Percentiles rank a stretch among this genome's conserved stretches.
Evolutionary conservation across 2,797 vertebrate species (phyloP).

Genomic region (Danio albolineatus): DNA sequence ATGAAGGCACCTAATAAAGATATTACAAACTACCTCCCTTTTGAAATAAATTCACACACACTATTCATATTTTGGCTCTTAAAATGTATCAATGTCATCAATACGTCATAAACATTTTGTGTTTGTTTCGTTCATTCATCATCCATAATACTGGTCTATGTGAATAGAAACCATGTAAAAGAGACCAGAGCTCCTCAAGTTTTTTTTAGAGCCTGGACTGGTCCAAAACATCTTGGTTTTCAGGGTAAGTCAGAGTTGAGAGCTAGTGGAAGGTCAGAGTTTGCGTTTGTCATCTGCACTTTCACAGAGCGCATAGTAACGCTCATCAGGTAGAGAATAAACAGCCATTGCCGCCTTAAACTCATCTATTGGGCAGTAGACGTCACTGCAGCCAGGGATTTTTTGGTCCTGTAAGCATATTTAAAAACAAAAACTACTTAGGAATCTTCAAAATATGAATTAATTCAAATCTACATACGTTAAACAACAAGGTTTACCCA

Average conservation of each 20-base stretch:
- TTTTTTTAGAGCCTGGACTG: neutral
- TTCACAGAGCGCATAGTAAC: constrained; percentile 82
- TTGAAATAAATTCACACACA: constrained; percentile 5
- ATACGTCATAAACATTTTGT: neutral
- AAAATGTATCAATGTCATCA: neutral
- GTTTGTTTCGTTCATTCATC: neutral
- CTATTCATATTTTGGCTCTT: neutral
- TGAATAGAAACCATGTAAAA: constrained; percentile 10
- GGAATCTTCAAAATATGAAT: neutral
- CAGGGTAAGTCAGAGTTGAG: constrained; percentile 14
- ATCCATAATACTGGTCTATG: neutral
- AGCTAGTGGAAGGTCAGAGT: constrained; percentile 58
- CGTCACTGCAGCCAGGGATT: constrained; percentile 84
- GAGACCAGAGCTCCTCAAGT: neutral
- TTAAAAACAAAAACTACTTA: constrained; percentile 1
- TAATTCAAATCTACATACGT: too few species aligned
- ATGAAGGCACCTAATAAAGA: constrained; percentile 24
- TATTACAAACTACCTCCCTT: neutral
- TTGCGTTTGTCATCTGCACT: constrained; percentile 55
- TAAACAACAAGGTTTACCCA: too few species aligned
- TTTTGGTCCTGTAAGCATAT: constrained; percentile 82
- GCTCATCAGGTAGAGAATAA: constrained; percentile 77
- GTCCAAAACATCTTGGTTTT: neutral
- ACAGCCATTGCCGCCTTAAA: constrained; percentile 83
- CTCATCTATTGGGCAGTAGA: constrained; percentile 88